A percentile compares a stretch with the other conserved stretches of the same genome.
Evolutionary conservation across 2,888 invertebrate species (phyloP).

Genomic region (Cordilura impudica): DNA sequence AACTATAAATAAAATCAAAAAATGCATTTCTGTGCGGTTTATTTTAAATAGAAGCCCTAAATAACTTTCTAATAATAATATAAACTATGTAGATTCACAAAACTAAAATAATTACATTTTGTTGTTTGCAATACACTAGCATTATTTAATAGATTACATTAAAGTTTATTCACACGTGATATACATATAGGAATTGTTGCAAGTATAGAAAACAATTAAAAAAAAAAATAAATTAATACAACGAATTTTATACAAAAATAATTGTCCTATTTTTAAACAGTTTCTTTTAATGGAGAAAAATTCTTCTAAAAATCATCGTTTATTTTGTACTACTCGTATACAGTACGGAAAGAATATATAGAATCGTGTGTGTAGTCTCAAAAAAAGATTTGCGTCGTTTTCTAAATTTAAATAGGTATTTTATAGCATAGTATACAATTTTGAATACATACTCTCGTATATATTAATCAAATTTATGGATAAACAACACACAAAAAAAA

Average conservation of each 20-base stretch:
- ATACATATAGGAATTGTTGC: background rate
- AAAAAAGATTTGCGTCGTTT: background rate
- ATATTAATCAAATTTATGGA: background rate
- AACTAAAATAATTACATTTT: background rate
- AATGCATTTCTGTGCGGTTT: constrained; percentile 39
- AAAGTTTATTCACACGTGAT: background rate
- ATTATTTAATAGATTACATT: background rate
- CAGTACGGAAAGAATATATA: background rate
- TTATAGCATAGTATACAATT: no score
- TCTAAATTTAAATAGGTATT: no score
- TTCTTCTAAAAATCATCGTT: background rate
- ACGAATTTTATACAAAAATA: background rate
- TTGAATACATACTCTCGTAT: background rate
- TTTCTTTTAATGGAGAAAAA: background rate
- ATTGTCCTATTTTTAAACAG: background rate
- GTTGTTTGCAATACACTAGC: background rate
- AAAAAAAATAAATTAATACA: no score
- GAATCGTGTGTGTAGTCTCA: background rate
- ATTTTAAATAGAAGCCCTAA: constrained; percentile 46
- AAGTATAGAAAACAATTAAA: background rate
- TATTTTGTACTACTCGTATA: no score
- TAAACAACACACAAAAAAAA: no score
- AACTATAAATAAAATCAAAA: constrained; percentile 3
- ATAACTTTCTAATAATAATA: constrained; percentile 59
- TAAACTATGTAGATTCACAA: constrained; percentile 2